Base-by-base conservation (phyloP, 2,888 invertebrate species). In the Agonopterix arenella region DNA sequence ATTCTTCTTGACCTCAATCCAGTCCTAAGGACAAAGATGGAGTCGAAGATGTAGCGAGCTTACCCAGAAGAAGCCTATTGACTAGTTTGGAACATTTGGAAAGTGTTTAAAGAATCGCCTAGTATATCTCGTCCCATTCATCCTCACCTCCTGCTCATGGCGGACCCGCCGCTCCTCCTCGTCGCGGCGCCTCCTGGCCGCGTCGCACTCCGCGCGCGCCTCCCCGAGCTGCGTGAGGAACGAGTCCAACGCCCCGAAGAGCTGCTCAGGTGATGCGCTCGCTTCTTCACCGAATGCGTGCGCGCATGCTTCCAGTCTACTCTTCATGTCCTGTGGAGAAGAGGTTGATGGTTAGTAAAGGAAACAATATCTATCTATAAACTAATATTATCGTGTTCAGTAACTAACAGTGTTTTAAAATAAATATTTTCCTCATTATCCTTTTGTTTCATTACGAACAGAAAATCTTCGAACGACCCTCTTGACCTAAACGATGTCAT, bases 271-370 rank as follows among this genome's bases (percentile, higher is more conserved):
- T 51, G 97, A 96, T 16, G 95, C 91, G 40, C 93, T 92, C 4
- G 95, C 92, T 64, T 98, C 98, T 79, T 98, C 97, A 37, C 98
- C 97, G 76, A 98, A 98, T 1, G 96, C 90, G 57, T 95, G 92
- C 3, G 97, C 95, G 5, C 96, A 97, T 51, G 96, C 91, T 70
- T 97, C 97, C 62, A 97, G 96, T 68, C 98, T 90, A 16, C 95
- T 95, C 85, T 97, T 98, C 98, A 98, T 98, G 74, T 98, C 97
- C 89, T 90, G 59, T 18, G n/a, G 10, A 40, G n/a, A 4, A n/a
- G 10, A 40, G n/a, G n/a, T n/a, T 1, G 40, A 40, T 40, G 40
- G 9, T 5, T 40, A 40, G 7, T 28, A 28, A 28, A 28, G 28
- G 1, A 28, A 28, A 28, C 5, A 28, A 28, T 28, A 5, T 28